These are phyloP conservation scores for Drosophila testacea DNA, from an alignment of 2,888 invertebrate genomes.

Conservation along the genomic window DNA sequence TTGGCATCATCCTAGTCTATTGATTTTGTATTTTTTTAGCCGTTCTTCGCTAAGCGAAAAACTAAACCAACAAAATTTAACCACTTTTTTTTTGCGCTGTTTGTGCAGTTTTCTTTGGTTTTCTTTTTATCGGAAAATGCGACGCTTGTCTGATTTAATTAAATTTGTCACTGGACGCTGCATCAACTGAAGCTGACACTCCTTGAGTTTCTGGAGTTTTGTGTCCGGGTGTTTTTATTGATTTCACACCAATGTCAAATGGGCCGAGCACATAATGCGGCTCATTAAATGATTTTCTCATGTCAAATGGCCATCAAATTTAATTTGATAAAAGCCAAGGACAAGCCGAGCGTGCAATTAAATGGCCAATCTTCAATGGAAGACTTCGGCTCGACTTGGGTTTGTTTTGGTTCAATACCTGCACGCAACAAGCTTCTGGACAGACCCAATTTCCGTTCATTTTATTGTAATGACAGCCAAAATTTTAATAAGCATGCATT, in stretches of 20 bases:
- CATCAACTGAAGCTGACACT: constrained; percentile 19
- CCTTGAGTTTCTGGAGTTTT: constrained; percentile 1
- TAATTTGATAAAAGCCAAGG: constrained; percentile 55
- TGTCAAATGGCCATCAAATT: constrained; percentile 67
- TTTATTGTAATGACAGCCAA: constrained; percentile 71
- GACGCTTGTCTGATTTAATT: constrained; percentile 41
- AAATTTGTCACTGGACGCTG: constrained; percentile 26
- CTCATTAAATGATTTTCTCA: constrained; percentile 62
- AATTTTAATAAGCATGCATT: constrained; percentile 76
- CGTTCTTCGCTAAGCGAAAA: constrained; percentile 35
- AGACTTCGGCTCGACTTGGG: constrained; percentile 5
- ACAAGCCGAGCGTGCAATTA: constrained; percentile 46
- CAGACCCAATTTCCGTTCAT: constrained; percentile 53
- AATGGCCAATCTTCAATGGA: constrained; percentile 21
- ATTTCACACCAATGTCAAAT: constrained; percentile 41
- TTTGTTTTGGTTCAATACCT: constrained; percentile 48
- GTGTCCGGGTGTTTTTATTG: constrained; percentile 32
- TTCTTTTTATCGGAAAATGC: constrained; percentile 4
- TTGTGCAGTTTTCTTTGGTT: constrained; percentile 24
- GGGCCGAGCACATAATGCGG: constrained; percentile 37
- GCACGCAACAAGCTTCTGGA: constrained; percentile 50
- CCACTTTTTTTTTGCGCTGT: constrained; percentile 21
- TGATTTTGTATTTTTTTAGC: constrained; percentile 62
- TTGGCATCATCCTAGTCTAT: constrained; percentile 62
- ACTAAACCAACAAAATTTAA: constrained; percentile 37